phyloP scores from a whole-genome alignment of 2,113 vertebrate genomes.

The Patagioenas fasciata region DNA sequence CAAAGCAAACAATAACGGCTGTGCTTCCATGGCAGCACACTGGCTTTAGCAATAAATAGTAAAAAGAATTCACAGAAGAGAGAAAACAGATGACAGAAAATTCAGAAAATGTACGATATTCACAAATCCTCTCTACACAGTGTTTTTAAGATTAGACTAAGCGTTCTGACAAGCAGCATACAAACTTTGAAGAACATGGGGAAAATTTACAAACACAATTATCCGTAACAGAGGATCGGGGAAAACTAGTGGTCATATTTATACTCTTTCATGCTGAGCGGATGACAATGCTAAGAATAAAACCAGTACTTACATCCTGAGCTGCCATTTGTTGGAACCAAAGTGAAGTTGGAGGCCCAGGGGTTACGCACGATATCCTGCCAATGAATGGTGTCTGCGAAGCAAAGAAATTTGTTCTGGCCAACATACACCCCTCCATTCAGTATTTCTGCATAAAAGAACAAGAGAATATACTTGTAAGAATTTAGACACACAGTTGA shows the following conservation, averaged over 20 bases:
- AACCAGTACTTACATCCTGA: conserved; percentile 86
- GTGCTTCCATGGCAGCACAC: not conserved
- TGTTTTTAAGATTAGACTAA: not conserved
- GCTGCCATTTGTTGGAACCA: conserved; percentile 93
- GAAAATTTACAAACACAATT: not conserved
- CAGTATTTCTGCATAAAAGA: conserved; percentile 85
- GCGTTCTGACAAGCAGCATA: not conserved
- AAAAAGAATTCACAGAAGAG: not conserved
- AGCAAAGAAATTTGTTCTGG: conserved; percentile 96
- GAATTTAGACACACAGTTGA: not conserved
- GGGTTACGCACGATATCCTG: conserved; percentile 93
- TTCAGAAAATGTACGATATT: not conserved
- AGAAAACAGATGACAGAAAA: not conserved
- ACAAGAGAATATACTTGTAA: conserved; percentile 29
- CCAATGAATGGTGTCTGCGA: conserved; percentile 96
- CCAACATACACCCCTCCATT: conserved; percentile 95
- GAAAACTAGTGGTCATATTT: not conserved
- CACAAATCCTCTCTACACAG: not conserved
- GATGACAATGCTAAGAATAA: not conserved
- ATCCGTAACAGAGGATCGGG: rapidly evolving
- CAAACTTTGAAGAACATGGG: not conserved
- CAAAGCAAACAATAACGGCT: conserved; percentile 48
- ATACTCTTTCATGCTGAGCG: not conserved
- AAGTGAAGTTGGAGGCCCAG: conserved; percentile 88
- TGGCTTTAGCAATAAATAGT: conserved; percentile 24